Base-by-base conservation (phyloP, 2,888 invertebrate genomes). In the Drosophila engyochracea region DNA sequence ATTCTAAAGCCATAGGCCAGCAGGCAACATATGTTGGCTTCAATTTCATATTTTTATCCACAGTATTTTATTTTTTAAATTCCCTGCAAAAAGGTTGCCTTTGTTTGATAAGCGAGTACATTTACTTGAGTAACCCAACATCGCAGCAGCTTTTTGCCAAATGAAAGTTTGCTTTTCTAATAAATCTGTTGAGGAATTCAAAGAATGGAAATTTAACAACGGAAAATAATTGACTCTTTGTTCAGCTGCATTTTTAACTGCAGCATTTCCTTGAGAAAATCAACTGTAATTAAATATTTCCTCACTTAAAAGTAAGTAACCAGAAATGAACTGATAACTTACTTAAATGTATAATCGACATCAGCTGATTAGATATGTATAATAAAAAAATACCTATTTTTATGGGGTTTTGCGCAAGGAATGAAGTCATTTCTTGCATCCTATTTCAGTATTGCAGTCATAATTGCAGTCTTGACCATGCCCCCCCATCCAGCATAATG, bases 21-120 rank as follows among this genome's bases (percentile, higher is more conserved):
- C 87, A 70, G 84, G 76, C 87, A 76, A 79, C 85, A 81, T 81
- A 83, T 78, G 78, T 80, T 79, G 65, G 76, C 86, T 79, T 81
- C 82, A 85, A 82, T 89, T 89, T 83, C 75, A 81, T 78, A 60
- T 62, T 31, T 53, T 28, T 31, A 49, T 54, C 30, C 22, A 44
- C 44, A 22, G 22, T 22, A 7, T 54, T 37, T 12, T 5, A 4
- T n/a, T 19, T 55, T 14, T 37, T 12, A 6, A 25, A 22, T 14
- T 31, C 14, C 31, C 7, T 31, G 44, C 41, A 53, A 62, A 53
- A 57, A 47, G 60, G 39, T 41, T 25, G 25, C 44, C 37, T 33
- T 53, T 59, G 58, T 59, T 47, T 47, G 14, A 31, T 54, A n/a
- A 25, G 47, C 35, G 44, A 47, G 25, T 16, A 31, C 12, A 30